Base-by-base conservation (phyloP, 2,888 invertebrate species). In the Nemoura dubitans region DNA sequence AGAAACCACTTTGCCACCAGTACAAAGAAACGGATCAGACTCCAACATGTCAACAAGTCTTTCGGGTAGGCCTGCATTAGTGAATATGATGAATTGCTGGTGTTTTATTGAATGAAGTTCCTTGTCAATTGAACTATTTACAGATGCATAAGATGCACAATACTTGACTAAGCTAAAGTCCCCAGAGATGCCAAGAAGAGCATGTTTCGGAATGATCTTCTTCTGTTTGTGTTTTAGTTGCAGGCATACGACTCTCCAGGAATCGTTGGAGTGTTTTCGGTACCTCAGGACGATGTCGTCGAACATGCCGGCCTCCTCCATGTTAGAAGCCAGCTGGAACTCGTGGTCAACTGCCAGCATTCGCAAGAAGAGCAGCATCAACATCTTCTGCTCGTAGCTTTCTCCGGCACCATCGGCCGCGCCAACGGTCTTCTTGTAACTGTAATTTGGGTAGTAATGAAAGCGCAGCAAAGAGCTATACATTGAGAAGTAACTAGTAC, bases 211-310 rank as follows among this genome's bases (percentile, higher is more conserved):
- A 36, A 36, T 36, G 3, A 6, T 36, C 10, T 36, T 36, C 5
- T 36, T 36, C 36, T 81, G 5, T n/a, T 81, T 81, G 21, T 81
- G 81, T n/a, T 81, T 81, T 0, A 81, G 30, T n/a, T 81, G 81
- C 30, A 81, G 0, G n/a, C 5, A 30, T 5, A 5, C 16, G 3
- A 30, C 7, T 14, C 6, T 30, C 28, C 30, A 81, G 7, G n/a
- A 5, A 7, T 30, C 81, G 29, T 21, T n/a, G 29, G 7, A 26
- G 7, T 29, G 28, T 10, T 28, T 28, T 14, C 27, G 25, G 81
- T 21, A 29, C 16, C 30, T 28, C 29, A 81, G 0, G 81, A 81
- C 30, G 81, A 81, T 30, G 81, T 81, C 81, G 81, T 81, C 81
- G 7, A 81, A 81, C 14, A 28, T 2, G n/a, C 81, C 81, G 29